Conservation (phyloP, 64 coral and sea anemone species). For the Hydrozoanthus tunicans region DNA sequence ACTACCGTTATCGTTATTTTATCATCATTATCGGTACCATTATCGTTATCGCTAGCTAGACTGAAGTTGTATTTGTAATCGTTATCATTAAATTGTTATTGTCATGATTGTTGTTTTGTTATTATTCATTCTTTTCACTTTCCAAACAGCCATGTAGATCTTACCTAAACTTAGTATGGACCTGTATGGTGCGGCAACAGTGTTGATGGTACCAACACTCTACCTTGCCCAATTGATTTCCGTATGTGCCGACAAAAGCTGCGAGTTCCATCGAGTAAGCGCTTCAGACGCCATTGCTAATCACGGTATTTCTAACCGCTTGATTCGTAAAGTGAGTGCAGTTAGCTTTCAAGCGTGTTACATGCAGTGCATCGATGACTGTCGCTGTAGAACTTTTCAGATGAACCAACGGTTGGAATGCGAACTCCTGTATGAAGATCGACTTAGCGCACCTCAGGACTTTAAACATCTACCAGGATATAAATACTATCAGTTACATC, state of each 20-base stretch:
- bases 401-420: neutral
- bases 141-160: too few species aligned
- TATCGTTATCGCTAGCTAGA: too few species aligned
- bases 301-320: neutral
- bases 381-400: neutral
- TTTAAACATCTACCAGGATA: constrained; percentile 1
- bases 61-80: too few species aligned
- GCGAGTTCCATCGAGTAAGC: neutral
- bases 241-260: neutral
- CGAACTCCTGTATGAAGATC: constrained; percentile 4
- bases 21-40: too few species aligned
- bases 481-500: neutral
- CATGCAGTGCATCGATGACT: neutral
- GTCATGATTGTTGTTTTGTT: too few species aligned
- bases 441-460: constrained; percentile 1
- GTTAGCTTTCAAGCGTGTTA: neutral
- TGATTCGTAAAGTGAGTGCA: neutral
- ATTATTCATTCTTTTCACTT: too few species aligned
- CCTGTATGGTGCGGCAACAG: too few species aligned
- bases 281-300: neutral
- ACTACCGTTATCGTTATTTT: too few species aligned
- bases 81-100: too few species aligned
- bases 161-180: too few species aligned
- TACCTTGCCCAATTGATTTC: too few species aligned
- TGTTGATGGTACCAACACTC: too few species aligned